Evolutionary conservation across 2,797 vertebrate species (phyloP), one percentile per base, ranked within the genome.

Genomic region (Leuciscus waleckii): DNA sequence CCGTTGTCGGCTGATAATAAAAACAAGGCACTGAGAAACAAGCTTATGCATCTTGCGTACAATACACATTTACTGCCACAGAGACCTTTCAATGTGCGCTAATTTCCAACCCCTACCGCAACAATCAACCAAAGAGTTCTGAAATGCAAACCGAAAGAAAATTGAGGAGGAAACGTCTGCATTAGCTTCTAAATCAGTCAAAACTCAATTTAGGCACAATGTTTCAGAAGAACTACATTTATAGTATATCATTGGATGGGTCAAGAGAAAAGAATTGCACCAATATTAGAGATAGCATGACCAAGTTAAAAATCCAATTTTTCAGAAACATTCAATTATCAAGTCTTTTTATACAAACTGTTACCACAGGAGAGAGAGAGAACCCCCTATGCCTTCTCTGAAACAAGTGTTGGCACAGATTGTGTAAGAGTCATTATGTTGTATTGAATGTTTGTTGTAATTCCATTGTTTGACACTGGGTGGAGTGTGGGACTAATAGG

Each of bases 61-160:
- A 41, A 54, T 32, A 29, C 21, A 21, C 51, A 49, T 74, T 39
- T 54, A 26, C 56, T 11, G 3, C 58, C 8, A 58, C 11, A 51
- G 58, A 46, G 5, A 39, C 7, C 17, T 73, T 29, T 29, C 21
- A 61, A 10, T 17, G 37, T 7, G 7, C 8, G 17, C 10, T 14
- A 23, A 49, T 46, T 43, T 73, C n/a, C n/a, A 75, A 51, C 11
- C 63, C 16, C 7, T 6, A 77, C 17, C 0, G 54, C 10, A 68
- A 37, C 29, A 0, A 76, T 68, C 17, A 23, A 83, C 71, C 46
- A 26, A 65, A 69, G 17, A 39, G 61, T 84, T 84, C 75, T 70
- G 65, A 78, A 84, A 84, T 49, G 43, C 16, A 26, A 75, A 82
- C 17, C 2, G 14, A 65, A 65, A 32, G 26, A 17, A 29, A 1